phyloP scores from a whole-genome alignment of 64 coral and sea anemone genomes.

The Montipora foliosa region DNA sequence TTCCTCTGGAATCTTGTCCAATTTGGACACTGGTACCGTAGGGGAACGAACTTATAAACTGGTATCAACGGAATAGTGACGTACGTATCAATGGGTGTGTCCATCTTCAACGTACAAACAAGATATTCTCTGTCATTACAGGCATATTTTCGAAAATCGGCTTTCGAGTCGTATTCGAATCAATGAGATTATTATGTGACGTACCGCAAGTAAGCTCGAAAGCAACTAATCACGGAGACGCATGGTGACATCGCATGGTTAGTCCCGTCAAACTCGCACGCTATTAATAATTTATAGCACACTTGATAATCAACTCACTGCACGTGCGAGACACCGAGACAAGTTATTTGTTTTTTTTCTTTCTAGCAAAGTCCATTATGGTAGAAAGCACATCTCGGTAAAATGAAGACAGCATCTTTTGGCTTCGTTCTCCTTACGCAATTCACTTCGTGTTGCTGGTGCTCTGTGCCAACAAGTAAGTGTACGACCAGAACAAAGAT shows the following conservation, averaged over 20 bases:
- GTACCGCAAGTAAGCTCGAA: background rate
- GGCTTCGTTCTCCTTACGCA: background rate
- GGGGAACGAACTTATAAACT: too few species aligned
- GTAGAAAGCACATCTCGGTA: background rate
- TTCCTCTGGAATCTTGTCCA: too few species aligned
- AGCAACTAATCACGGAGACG: background rate
- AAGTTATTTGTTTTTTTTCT: background rate
- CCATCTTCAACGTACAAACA: background rate
- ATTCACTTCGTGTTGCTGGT: constrained; percentile 6
- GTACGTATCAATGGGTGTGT: too few species aligned
- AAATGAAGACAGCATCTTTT: background rate
- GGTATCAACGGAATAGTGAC: too few species aligned
- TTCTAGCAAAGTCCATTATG: background rate
- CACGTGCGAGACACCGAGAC: constrained; percentile 26
- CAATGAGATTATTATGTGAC: background rate
- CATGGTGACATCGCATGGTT: background rate
- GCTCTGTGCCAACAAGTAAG: constrained; percentile 16
- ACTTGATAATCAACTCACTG: background rate
- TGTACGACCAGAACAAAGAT: background rate
- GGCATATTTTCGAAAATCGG: too few species aligned
- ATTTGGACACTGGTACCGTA: too few species aligned
- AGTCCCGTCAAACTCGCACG: background rate
- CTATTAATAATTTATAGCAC: background rate
- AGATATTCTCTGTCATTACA: too few species aligned
- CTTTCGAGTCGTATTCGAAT: too few species aligned